These are phyloP conservation scores for Engystomops pustulosus DNA, from an alignment of 2,113 vertebrate species.

Conservation along the genomic window DNA sequence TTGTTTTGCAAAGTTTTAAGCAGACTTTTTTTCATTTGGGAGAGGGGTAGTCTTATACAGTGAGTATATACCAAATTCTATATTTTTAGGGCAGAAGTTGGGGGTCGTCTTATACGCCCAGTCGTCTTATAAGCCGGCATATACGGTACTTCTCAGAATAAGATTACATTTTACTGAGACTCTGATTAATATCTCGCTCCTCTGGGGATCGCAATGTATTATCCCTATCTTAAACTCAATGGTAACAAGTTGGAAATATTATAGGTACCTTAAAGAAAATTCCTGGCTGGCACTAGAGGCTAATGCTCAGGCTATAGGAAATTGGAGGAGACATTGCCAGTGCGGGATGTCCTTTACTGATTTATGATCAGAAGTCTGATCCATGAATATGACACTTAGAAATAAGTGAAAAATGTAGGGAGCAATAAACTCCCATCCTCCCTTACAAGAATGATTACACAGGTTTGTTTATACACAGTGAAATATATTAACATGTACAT, in stretches of 20 bases:
- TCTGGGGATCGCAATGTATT: background rate
- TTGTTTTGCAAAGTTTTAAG: too few species aligned
- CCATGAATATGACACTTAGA: conserved; percentile 43
- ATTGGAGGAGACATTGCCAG: conserved; percentile 48
- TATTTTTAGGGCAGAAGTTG: too few species aligned
- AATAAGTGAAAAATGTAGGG: conserved; percentile 40
- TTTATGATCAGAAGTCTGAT: conserved; percentile 41
- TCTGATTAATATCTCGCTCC: background rate
- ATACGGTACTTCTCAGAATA: background rate
- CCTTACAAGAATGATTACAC: conserved; percentile 24
- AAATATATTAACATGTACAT: conserved; percentile 32
- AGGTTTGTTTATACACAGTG: conserved; percentile 16
- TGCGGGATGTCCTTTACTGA: conserved; percentile 38
- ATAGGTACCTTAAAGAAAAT: conserved; percentile 30
- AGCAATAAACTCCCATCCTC: conserved; percentile 30
- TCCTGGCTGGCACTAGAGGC: conserved; percentile 35
- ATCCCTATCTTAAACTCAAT: background rate
- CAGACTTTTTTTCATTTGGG: too few species aligned
- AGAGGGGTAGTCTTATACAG: too few species aligned
- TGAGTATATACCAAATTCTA: too few species aligned
- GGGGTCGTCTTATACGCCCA: too few species aligned
- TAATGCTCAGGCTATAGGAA: conserved; percentile 35
- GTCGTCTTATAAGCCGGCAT: too few species aligned
- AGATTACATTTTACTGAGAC: background rate
- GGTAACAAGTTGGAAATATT: conserved; percentile 30